Evolutionary conservation across 2,113 vertebrate genomes (phyloP), one percentile per base, ranked within the genome.

Genomic region (Aegithalos caudatus): DNA sequence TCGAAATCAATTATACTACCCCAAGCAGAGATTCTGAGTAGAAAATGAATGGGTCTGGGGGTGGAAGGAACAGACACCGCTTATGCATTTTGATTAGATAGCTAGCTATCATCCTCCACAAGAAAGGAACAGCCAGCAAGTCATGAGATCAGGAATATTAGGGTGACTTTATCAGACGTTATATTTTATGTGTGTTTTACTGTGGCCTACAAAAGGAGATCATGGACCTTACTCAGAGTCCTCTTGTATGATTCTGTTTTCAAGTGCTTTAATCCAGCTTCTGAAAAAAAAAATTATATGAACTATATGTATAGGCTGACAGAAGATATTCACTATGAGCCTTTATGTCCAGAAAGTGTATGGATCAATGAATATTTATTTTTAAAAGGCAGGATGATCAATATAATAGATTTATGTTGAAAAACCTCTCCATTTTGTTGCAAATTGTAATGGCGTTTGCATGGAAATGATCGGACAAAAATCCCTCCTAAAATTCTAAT

Each of bases 51-150:
- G 88, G 97, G 97, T 95, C 93, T 94, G 89, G 91, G 92, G 88
- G 76, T 92, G 93, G 92, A 95, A 90, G 96, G 97, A 97, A 97
- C 97, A 97, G 79, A 88, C 95, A 96, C 94, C 95, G 95, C 95
- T 94, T 98, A 97, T 98, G 98, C 98, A 98, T 98, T 98, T 98
- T 98, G 98, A 98, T 98, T 98, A 98, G 98, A 98, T 98, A 98
- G 97, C 98, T 97, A 95, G 97, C 97, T 94, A 95, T 96, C 94
- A 91, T 81, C 86, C 61, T 42, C 81, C 69, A 64, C 0, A 5
- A 80, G 56, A 92, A 91, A 96, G 86, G 83, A 94, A 84, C 81
- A 96, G 86, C 91, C 72, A 88, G 90, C 66, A 88, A 94, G 84
- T 95, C 89, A 80, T 56, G 87, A 94, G 85, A 96, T 91, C 91